Percentiles rank a stretch among this genome's conserved stretches.
Conservation (phyloP, 2,888 invertebrate genomes). For the Mimas tiliae region DNA sequence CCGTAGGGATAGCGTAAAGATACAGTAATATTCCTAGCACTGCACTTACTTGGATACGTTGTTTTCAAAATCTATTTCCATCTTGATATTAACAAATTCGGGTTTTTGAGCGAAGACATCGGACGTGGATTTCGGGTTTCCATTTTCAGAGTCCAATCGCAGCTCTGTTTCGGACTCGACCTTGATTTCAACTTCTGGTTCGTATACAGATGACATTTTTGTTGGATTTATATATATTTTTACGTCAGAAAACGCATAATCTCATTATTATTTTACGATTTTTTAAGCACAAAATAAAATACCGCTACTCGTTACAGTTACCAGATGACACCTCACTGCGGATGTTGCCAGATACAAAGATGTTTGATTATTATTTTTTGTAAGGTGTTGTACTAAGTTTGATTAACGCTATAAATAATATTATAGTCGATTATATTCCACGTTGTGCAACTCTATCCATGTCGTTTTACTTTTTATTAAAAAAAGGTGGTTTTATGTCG, state of each 20-base stretch:
- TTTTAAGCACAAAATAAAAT: not conserved
- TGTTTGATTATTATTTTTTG: no score
- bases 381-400: no score
- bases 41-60: slow-evolving; percentile 1
- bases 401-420: no score
- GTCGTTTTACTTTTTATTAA: no score
- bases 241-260: not conserved
- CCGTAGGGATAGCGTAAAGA: not conserved
- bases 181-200: slow-evolving; percentile 5
- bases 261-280: not conserved
- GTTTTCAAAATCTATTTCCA: not conserved
- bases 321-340: not conserved
- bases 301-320: not conserved
- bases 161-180: not conserved
- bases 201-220: slow-evolving; percentile 11
- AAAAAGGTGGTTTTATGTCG: no score
- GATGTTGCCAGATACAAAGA: not conserved
- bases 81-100: slow-evolving; percentile 17
- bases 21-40: not conserved
- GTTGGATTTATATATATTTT: not conserved
- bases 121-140: not conserved
- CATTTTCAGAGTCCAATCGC: not conserved
- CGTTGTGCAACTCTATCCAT: no score
- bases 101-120: not conserved
- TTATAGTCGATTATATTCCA: not conserved